These are phyloP conservation scores for Phylloscopus trochiloides DNA, from an alignment of 2,113 vertebrate species.

Conservation along the genomic window DNA sequence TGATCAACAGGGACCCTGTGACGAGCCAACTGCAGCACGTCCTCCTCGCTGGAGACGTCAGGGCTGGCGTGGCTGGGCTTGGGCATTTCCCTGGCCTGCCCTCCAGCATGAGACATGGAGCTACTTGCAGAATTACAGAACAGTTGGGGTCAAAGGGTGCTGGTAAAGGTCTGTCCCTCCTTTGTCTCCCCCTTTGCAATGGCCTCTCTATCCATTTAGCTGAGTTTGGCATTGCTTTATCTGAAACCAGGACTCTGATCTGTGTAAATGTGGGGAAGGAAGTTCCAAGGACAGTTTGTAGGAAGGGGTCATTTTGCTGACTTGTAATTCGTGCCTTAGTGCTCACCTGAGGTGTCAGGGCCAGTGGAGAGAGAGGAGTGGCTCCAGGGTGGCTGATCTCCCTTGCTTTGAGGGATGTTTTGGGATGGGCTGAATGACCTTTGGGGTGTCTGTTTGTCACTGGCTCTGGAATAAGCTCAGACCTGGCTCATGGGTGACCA, in stretches of 20 bases:
- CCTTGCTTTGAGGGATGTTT: not conserved
- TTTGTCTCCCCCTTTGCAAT: not conserved
- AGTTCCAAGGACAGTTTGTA: not conserved
- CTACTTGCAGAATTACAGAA: accelerated
- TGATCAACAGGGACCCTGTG: slow-evolving; percentile 40
- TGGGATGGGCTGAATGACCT: not conserved
- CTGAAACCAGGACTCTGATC: not conserved
- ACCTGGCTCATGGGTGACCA: not conserved
- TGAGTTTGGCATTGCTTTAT: not conserved
- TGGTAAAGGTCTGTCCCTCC: not conserved
- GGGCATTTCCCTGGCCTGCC: not conserved
- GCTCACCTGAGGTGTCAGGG: not conserved
- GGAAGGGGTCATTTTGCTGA: not conserved
- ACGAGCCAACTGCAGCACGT: not conserved
- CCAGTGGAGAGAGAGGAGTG: not conserved
- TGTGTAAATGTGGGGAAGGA: accelerated
- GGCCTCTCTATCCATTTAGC: not conserved
- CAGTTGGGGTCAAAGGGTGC: not conserved
- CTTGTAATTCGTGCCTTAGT: not conserved
- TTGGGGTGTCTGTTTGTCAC: not conserved
- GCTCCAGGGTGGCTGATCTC: not conserved
- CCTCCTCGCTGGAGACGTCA: not conserved
- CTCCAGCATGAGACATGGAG: not conserved
- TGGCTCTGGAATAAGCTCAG: not conserved
- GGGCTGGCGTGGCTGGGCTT: not conserved